A percentile compares a stretch with the other conserved stretches of the same genome.
Evolutionary conservation across 2,888 invertebrate species (phyloP).

Genomic region (Pycnomerus fuliginosus): DNA sequence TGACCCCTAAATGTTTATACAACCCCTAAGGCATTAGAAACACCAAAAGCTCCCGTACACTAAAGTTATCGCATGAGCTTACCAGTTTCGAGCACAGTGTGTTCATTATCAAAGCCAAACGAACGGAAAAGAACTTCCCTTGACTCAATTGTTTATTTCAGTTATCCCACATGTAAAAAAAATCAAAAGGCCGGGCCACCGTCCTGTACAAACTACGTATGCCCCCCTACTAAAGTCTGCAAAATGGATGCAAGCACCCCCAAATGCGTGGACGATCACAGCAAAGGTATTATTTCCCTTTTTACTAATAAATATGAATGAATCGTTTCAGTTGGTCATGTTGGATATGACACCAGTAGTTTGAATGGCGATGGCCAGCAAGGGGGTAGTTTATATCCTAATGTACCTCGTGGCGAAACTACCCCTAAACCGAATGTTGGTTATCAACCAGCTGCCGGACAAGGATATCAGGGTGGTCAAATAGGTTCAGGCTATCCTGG

Average conservation of each 20-base stretch:
- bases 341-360: slow-evolving; percentile 35
- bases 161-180: slow-evolving; percentile 51
- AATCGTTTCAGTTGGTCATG: slow-evolving; percentile 32
- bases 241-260: slow-evolving; percentile 47
- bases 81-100: too few relatives aligned
- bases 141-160: too few relatives aligned
- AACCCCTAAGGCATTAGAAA: too few relatives aligned
- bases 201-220: slow-evolving; percentile 47
- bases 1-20: too few relatives aligned
- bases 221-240: slow-evolving; percentile 51
- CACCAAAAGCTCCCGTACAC: too few relatives aligned
- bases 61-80: too few relatives aligned
- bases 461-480: slow-evolving; percentile 46
- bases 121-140: too few relatives aligned
- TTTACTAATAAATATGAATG: not conserved
- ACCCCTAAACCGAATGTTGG: slow-evolving; percentile 41
- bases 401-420: slow-evolving; percentile 43
- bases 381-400: slow-evolving; percentile 37
- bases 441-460: slow-evolving; percentile 31
- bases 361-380: slow-evolving; percentile 21
- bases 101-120: too few relatives aligned
- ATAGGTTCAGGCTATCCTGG: slow-evolving; percentile 48
- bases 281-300: slow-evolving; percentile 25
- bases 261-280: slow-evolving; percentile 47
- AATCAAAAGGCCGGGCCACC: slow-evolving; percentile 28